Percentiles rank a stretch among this genome's conserved stretches.
These are phyloP conservation scores for Aphrocallistes beatrix DNA, from an alignment of 37 sponge, comb jelly and placozoan species.

Conservation along the genomic window DNA sequence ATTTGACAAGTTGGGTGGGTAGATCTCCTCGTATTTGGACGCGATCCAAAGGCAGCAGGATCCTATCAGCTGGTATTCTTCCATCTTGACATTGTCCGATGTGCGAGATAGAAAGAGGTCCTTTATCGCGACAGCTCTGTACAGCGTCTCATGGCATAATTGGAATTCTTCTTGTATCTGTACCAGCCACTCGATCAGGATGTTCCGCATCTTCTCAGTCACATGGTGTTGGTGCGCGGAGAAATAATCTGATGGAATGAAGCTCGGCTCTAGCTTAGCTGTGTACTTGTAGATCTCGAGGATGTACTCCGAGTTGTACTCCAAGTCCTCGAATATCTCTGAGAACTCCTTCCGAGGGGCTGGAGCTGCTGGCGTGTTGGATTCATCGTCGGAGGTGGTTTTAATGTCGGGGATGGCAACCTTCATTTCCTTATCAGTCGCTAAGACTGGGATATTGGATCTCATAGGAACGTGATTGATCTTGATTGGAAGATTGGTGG, in stretches of 20 bases:
- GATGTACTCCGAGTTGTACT: background rate
- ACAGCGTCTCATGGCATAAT: conserved; percentile 47
- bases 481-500: too few relatives aligned
- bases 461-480: too few relatives aligned
- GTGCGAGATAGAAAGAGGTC: conserved; percentile 41
- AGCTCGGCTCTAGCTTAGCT: background rate
- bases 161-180: conserved; percentile 31
- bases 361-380: too few relatives aligned
- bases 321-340: background rate
- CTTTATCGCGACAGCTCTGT: conserved; percentile 32
- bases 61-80: conserved; percentile 49
- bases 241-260: conserved; percentile 18
- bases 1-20: conserved; percentile 35
- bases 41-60: conserved; percentile 41
- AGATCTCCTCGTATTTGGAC: conserved; percentile 63
- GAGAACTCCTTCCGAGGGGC: background rate
- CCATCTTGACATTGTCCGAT: conserved; percentile 11
- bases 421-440: background rate
- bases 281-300: background rate
- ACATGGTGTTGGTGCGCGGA: conserved; percentile 7
- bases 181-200: conserved; percentile 59
- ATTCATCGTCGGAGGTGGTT: background rate
- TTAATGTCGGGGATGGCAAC: background rate
- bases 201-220: conserved; percentile 23
- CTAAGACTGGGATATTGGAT: background rate